Conservation (phyloP, 2,888 invertebrate species). For the Leptinotarsa peninsularis region DNA sequence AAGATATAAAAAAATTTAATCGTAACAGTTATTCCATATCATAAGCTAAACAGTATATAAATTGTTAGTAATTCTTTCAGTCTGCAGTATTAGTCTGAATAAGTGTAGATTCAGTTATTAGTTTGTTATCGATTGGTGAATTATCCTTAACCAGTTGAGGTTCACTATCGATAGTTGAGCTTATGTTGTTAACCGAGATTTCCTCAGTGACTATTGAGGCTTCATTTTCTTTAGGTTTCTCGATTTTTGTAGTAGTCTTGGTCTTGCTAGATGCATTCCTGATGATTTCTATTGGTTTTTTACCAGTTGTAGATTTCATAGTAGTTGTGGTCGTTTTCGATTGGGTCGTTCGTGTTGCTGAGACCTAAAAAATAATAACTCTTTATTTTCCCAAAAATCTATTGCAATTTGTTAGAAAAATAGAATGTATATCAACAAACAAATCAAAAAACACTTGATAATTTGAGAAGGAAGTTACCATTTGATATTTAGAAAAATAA, state of each 20-base stretch:
- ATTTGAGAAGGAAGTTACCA: too few species aligned
- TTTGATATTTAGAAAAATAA: too few species aligned
- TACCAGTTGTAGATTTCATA: slow-evolving; percentile 56
- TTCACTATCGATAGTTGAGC: slow-evolving; percentile 48
- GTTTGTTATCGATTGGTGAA: slow-evolving; percentile 63
- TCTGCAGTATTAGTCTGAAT: slow-evolving; percentile 59
- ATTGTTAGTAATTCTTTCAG: slow-evolving; percentile 53
- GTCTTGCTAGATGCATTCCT: slow-evolving; percentile 51
- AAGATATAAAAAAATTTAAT: slow-evolving; percentile 60
- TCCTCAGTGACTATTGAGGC: slow-evolving; percentile 54
- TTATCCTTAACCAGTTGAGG: slow-evolving; percentile 61
- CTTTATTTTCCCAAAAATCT: too few species aligned
- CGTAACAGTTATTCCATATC: slow-evolving; percentile 52
- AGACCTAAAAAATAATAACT: slow-evolving; percentile 33
- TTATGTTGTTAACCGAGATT: slow-evolving; percentile 49
- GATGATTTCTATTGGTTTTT: slow-evolving; percentile 54
- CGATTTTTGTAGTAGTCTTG: slow-evolving; percentile 55
- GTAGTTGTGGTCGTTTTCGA: slow-evolving; percentile 60
- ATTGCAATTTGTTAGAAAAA: too few species aligned
- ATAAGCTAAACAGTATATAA: slow-evolving; percentile 35
- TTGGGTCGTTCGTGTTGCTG: slow-evolving; percentile 43
- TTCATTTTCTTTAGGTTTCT: slow-evolving; percentile 60
- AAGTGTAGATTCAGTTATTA: slow-evolving; percentile 58
- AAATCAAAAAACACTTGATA: too few species aligned
- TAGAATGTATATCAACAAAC: too few species aligned